Evolutionary conservation across 1,140 invertebrate genomes (phyloP).

Genomic region (Wiebesia pumilae): DNA sequence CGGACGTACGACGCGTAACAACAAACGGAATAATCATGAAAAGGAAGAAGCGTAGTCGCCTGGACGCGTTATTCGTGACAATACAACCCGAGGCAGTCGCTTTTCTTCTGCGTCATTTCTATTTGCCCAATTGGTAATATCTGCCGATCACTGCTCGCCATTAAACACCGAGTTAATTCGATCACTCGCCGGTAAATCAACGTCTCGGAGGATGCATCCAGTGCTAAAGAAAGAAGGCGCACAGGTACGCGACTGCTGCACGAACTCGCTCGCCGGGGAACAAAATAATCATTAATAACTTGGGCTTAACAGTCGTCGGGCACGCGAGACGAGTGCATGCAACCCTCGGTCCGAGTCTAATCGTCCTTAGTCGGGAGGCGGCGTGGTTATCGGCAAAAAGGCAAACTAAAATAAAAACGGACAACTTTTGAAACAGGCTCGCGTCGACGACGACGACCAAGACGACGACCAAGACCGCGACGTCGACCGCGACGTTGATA

Average conservation of each 20-base stretch:
- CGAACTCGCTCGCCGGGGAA: not conserved
- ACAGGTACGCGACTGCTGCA: slow-evolving; percentile 16
- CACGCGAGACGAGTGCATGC: slow-evolving; percentile 33
- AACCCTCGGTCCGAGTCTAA: slow-evolving; percentile 15
- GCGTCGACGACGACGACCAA: not conserved
- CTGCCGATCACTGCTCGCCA: slow-evolving; percentile 21
- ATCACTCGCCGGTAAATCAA: slow-evolving; percentile 41
- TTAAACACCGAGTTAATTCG: slow-evolving; percentile 41
- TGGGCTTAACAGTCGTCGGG: slow-evolving; percentile 33
- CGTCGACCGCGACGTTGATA: not conserved
- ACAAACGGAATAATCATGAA: too few relatives aligned
- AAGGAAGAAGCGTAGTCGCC: too few relatives aligned
- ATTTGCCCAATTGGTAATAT: slow-evolving; percentile 33
- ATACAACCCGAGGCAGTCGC: not conserved
- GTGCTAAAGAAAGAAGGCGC: not conserved
- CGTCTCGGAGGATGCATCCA: not conserved
- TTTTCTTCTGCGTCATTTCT: not conserved
- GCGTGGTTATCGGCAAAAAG: slow-evolving; percentile 4
- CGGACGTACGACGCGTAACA: too few relatives aligned
- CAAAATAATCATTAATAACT: slow-evolving; percentile 51
- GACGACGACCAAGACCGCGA: not conserved
- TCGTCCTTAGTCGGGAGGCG: slow-evolving; percentile 1
- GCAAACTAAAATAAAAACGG: not conserved
- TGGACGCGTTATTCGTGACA: not conserved
- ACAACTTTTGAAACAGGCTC: not conserved